Percentiles rank a stretch among this genome's conserved stretches.
Evolutionary conservation across 1,140 invertebrate genomes (phyloP).

Genomic region (Acyrthosiphon pisum): DNA sequence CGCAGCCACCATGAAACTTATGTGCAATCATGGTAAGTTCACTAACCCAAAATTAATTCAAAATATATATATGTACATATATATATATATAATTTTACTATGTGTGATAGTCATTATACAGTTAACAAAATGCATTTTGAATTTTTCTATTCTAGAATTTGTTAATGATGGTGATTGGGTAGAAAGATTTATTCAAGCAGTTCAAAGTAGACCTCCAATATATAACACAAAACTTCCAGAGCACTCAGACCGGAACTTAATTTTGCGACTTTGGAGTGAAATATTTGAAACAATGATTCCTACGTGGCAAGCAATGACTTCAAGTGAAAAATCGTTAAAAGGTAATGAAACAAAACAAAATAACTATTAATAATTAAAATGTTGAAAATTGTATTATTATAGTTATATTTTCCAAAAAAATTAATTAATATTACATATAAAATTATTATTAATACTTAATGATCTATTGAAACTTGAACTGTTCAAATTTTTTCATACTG

Average conservation of each 20-base stretch:
- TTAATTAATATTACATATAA: neutral
- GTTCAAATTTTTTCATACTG: neutral
- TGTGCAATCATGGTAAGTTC: too few species aligned
- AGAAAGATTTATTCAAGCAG: neutral
- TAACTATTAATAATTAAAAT: neutral
- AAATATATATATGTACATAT: too few species aligned
- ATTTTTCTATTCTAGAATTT: conserved; percentile 1
- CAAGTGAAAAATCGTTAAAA: neutral
- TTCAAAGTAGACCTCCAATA: conserved; percentile 8
- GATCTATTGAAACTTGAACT: neutral
- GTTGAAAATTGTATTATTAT: neutral
- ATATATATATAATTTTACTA: too few species aligned
- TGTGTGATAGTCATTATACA: too few species aligned
- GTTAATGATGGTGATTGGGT: neutral
- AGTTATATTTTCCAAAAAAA: neutral
- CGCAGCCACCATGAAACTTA: too few species aligned
- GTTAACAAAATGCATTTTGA: neutral
- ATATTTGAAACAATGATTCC: neutral
- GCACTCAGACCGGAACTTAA: neutral
- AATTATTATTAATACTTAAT: neutral
- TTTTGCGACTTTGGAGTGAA: neutral
- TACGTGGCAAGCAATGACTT: neutral
- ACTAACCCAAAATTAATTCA: too few species aligned
- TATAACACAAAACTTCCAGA: neutral
- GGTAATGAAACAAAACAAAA: conserved; percentile 4